Conservation (phyloP, 2,113 vertebrate genomes). For the Cisticola juncidis region DNA sequence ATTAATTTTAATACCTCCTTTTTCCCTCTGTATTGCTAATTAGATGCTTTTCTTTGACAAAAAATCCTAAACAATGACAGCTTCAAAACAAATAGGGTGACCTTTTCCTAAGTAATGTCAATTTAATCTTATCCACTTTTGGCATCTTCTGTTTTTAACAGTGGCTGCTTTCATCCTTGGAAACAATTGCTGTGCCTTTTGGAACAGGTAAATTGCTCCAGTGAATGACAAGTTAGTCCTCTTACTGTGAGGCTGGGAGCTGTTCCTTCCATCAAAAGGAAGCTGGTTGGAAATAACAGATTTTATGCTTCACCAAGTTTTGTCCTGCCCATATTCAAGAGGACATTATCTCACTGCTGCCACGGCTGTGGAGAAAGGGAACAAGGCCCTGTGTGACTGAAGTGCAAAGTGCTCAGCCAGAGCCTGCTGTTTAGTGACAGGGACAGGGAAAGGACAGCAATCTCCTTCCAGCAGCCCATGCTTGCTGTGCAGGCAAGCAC, state of each 20-base stretch:
- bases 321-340: conserved; percentile 66
- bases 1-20: background rate
- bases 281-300: conserved; percentile 77
- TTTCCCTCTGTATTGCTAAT: background rate
- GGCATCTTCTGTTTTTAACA: background rate
- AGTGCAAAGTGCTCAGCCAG: background rate
- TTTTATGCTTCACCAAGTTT: conserved; percentile 72
- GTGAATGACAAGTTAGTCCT: conserved; percentile 65
- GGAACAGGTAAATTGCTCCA: conserved; percentile 62
- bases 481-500: background rate
- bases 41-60: background rate
- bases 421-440: background rate
- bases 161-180: conserved; percentile 2
- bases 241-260: conserved; percentile 52
- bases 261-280: conserved; percentile 57
- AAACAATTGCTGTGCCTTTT: conserved; percentile 46
- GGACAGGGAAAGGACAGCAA: background rate
- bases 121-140: background rate
- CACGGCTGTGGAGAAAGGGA: background rate
- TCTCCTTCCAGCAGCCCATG: background rate
- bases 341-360: conserved; percentile 57
- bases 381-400: background rate
- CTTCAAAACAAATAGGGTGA: background rate
- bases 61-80: background rate
- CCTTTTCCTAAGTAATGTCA: background rate